Conservation (phyloP, 2,113 vertebrate species). For the Zapus hudsonius region DNA sequence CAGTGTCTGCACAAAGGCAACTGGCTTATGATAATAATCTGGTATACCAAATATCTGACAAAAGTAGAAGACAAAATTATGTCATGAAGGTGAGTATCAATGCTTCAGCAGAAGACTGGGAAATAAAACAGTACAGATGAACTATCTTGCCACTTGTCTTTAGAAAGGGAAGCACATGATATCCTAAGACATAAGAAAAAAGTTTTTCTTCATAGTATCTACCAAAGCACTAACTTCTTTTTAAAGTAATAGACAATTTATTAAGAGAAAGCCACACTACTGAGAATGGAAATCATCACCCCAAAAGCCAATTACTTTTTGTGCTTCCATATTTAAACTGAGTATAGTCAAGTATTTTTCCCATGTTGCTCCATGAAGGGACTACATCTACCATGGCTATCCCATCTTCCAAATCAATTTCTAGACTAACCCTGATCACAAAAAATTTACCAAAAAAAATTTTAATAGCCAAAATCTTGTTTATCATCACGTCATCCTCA, state of each 20-base stretch:
- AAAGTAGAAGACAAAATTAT: slow-evolving; percentile 17
- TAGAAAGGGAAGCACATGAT: too few relatives aligned
- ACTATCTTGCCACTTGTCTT: background rate
- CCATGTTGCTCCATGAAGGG: background rate
- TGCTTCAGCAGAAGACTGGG: background rate
- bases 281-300: too few relatives aligned
- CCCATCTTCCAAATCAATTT: background rate
- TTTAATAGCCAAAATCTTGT: background rate
- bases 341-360: background rate
- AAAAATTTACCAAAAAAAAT: background rate
- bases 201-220: background rate
- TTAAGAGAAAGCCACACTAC: too few relatives aligned
- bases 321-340: background rate
- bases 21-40: slow-evolving; percentile 1
- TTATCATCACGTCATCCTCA: background rate
- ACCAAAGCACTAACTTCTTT: background rate
- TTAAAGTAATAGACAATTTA: too few relatives aligned
- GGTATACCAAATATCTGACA: slow-evolving; percentile 9
- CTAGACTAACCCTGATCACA: background rate
- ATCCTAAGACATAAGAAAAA: too few relatives aligned
- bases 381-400: background rate
- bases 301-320: background rate
- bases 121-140: slow-evolving; percentile 38
- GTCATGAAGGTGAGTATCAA: background rate
- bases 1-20: background rate